These are phyloP conservation scores for Girardinus metallicus DNA, from an alignment of 2,797 vertebrate species.

Conservation along the genomic window DNA sequence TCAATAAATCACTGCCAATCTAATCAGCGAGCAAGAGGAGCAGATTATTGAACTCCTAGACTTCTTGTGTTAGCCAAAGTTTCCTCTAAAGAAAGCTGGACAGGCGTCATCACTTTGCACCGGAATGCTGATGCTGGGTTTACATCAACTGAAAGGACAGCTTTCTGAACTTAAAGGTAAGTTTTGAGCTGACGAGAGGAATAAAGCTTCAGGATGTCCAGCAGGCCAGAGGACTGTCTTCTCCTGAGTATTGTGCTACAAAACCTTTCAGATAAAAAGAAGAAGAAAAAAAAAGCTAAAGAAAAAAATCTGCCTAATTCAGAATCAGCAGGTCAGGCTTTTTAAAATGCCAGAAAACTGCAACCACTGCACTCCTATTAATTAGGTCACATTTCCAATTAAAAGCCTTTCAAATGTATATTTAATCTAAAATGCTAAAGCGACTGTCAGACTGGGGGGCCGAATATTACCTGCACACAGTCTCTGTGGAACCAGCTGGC, in stretches of 20 bases:
- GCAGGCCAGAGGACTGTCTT: neutral
- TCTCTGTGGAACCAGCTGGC: slow-evolving; percentile 95
- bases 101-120: neutral
- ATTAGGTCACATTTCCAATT: neutral
- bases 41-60: neutral
- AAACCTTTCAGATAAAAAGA: neutral
- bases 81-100: neutral
- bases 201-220: neutral
- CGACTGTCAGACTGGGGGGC: neutral
- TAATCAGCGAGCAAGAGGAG: neutral
- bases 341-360: too few relatives aligned
- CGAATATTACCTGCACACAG: slow-evolving; percentile 88
- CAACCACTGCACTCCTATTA: too few relatives aligned
- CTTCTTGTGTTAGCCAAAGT: neutral
- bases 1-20: neutral
- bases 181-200: neutral
- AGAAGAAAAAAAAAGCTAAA: too few relatives aligned
- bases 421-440: neutral
- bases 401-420: neutral
- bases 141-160: neutral
- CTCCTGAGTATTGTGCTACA: neutral
- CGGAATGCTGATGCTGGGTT: neutral
- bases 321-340: too few relatives aligned
- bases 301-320: too few relatives aligned
- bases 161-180: neutral